Conservation (phyloP, 2,888 invertebrate species). For the Hymenopus coronatus region DNA sequence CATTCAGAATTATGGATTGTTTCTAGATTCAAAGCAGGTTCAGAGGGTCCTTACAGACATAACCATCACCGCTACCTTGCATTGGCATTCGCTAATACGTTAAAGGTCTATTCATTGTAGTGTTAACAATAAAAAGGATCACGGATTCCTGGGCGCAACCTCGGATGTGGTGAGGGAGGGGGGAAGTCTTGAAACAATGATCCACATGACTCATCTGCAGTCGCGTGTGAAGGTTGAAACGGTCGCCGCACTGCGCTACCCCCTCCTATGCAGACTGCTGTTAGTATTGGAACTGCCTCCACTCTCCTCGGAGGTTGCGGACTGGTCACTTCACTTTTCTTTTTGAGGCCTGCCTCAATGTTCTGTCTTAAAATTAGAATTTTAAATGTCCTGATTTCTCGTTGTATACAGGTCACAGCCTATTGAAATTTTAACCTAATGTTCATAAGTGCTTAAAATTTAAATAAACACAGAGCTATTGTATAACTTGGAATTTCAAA, state of each 20-base stretch:
- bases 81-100: background rate
- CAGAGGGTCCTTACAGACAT: too few relatives aligned
- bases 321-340: background rate
- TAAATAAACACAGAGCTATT: too few relatives aligned
- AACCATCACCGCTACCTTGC: background rate
- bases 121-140: background rate
- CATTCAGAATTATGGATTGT: too few relatives aligned
- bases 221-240: conserved; percentile 15
- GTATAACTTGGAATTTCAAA: too few relatives aligned
- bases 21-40: too few relatives aligned
- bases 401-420: too few relatives aligned
- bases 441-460: too few relatives aligned
- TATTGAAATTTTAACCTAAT: too few relatives aligned
- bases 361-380: too few relatives aligned
- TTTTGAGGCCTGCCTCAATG: background rate
- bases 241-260: background rate
- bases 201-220: conserved; percentile 19
- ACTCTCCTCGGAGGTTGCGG: background rate
- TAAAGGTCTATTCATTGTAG: background rate
- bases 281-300: conserved; percentile 1
- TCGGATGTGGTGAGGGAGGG: background rate
- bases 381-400: too few relatives aligned
- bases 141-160: conserved; percentile 2
- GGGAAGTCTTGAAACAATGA: background rate
- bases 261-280: background rate